phyloP scores from a whole-genome alignment of 2,797 vertebrate species.

The Champsocephalus gunnari region DNA sequence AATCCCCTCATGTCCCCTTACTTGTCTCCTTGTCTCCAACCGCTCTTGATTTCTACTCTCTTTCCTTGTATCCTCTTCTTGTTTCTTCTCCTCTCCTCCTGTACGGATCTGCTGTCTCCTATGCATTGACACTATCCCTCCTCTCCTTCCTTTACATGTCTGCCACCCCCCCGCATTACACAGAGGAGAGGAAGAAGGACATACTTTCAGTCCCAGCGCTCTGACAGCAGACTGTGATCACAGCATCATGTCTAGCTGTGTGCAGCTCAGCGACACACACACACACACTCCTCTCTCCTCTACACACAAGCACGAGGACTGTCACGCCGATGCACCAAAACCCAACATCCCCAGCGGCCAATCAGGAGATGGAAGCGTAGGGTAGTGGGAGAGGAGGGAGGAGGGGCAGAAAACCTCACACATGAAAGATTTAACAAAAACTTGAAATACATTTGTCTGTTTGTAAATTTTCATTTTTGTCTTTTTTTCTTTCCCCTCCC shows the following conservation, averaged over 20 bases:
- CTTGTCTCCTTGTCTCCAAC: neutral
- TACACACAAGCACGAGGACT: slow-evolving; percentile 22
- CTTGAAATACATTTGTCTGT: slow-evolving; percentile 68
- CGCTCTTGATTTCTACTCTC: neutral
- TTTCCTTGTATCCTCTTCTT: neutral
- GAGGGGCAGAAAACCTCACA: neutral
- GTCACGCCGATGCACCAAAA: slow-evolving; percentile 62
- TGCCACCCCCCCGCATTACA: slow-evolving; percentile 24
- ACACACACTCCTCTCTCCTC: slow-evolving; percentile 24
- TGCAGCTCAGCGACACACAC: slow-evolving; percentile 48
- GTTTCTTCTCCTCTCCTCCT: neutral
- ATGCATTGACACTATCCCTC: slow-evolving; percentile 16
- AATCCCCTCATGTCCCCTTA: too few species aligned
- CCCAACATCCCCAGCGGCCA: slow-evolving; percentile 46
- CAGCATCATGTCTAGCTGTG: slow-evolving; percentile 45
- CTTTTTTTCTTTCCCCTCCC: slow-evolving; percentile 59
- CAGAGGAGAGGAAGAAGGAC: slow-evolving; percentile 30
- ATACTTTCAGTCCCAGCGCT: slow-evolving; percentile 45
- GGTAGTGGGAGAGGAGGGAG: neutral
- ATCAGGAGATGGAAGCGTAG: slow-evolving; percentile 42
- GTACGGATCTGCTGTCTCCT: neutral
- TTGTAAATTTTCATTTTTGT: slow-evolving; percentile 70
- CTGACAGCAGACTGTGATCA: slow-evolving; percentile 56
- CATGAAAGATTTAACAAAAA: slow-evolving; percentile 44
- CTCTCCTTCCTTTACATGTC: slow-evolving; percentile 1